Evolutionary conservation across 2,888 invertebrate genomes (phyloP), one percentile per base, ranked within the genome.

Genomic region (Dryomyza anilis): DNA sequence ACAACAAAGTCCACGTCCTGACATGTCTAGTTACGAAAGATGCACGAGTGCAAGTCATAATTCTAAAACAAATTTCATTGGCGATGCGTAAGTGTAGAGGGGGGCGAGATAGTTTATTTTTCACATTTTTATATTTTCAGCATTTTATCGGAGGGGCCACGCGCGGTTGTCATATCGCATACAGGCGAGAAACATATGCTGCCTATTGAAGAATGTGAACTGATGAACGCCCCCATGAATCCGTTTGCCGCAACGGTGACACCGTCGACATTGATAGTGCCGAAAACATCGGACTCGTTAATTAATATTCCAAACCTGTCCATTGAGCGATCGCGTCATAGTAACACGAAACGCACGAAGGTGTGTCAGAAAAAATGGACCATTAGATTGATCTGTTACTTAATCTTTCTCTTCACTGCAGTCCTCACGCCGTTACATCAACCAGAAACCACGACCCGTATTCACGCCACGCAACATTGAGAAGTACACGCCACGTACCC

Each of bases 61-160:
- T 7, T 70, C 70, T 1, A 69, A 66, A 29, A 68, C 65, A 4
- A 71, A 69, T 56, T 71, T 71, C 45, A 70, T 71, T 29, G 67
- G 63, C 29, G 67, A 68, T 21, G 52, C 60, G 71, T 71, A 58
- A 67, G 67, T 61, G 12, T 5, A 48, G 12, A 36, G 27, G 56
- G 10, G 29, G 4, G 0, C 3, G 16, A 4, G 4, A 43, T 10
- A 2, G 16, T 8, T 3, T 36, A 3, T 6, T 27, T 29, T n/a
- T n/a, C n/a, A n/a, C n/a, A n/a, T n/a, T n/a, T n/a, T 50, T 50
- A 2, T 27, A 25, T 1, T 30, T 45, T 2, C 1, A 67, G 69
- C 2, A 33, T 64, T 23, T 8, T 68, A 8, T 39, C 56, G 8
- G 66, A 70, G 43, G 65, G 39, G 21, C 63, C 67, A 1, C 71